Conservation (phyloP, 2,113 vertebrate genomes). For the Apteryx mantelli region DNA sequence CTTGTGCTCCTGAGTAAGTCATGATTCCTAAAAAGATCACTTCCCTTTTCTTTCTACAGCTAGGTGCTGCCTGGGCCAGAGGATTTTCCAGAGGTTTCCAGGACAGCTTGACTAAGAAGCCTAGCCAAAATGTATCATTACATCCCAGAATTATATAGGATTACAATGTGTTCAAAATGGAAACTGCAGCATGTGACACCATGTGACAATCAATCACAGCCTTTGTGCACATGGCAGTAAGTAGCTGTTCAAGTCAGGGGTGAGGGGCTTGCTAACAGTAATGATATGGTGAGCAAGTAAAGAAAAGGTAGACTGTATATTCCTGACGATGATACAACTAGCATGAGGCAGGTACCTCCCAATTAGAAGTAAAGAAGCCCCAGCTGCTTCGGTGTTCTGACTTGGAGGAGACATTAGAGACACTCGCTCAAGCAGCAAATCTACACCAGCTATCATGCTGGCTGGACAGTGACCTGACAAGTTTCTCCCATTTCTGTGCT, state of each 20-base stretch:
- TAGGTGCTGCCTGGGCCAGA: neutral
- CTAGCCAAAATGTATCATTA: neutral
- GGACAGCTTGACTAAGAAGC: neutral
- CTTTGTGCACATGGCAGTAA: neutral
- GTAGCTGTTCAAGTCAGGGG: neutral
- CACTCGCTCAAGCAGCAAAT: neutral
- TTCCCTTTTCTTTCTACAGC: neutral
- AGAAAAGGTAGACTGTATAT: neutral
- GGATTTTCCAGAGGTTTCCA: neutral
- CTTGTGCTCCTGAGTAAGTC: neutral
- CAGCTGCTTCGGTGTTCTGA: neutral
- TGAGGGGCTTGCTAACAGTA: neutral
- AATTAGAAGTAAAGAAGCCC: neutral
- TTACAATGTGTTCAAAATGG: constrained; percentile 29
- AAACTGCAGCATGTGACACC: neutral
- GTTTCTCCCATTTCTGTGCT: constrained; percentile 47
- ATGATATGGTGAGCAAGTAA: neutral
- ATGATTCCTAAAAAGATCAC: neutral
- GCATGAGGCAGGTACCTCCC: neutral
- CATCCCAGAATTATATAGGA: neutral
- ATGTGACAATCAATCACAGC: fast-evolving
- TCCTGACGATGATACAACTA: neutral
- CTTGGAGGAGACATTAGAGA: neutral
- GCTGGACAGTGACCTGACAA: neutral
- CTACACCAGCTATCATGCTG: neutral